phyloP scores from a whole-genome alignment of 1,140 invertebrate genomes.

The Diprion similis region DNA sequence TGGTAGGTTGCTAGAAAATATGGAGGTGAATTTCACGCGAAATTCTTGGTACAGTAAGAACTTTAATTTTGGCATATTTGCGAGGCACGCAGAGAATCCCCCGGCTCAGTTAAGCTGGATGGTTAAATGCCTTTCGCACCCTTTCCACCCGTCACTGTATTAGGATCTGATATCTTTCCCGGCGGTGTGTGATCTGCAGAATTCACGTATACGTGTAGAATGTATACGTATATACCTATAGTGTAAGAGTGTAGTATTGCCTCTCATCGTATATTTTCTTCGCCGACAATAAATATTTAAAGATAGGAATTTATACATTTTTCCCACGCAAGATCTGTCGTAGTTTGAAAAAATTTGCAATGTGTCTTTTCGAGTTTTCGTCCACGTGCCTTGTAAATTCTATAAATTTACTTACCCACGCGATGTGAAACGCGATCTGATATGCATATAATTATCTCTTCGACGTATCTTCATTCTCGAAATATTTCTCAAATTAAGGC shows the following conservation, averaged over 20 bases:
- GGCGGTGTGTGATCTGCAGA: neutral
- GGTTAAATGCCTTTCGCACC: neutral
- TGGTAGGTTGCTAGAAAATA: neutral
- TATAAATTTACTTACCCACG: neutral
- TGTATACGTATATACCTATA: neutral
- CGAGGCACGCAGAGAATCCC: constrained; percentile 4
- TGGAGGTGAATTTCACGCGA: neutral
- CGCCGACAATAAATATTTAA: too few relatives aligned
- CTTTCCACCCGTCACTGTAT: neutral
- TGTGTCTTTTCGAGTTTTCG: neutral
- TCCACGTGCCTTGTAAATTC: neutral
- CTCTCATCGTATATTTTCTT: too few relatives aligned
- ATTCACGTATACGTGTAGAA: neutral
- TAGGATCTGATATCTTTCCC: constrained; percentile 5
- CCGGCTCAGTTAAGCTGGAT: neutral
- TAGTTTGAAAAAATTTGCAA: neutral
- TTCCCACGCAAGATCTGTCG: neutral
- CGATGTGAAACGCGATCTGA: neutral
- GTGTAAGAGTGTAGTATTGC: too few relatives aligned
- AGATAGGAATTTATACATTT: neutral
- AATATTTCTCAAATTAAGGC: too few relatives aligned
- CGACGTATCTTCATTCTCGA: neutral
- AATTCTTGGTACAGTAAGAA: neutral
- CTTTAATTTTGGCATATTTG: constrained; percentile 8
- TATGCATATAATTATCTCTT: neutral